Conservation (phyloP, 2,888 invertebrate genomes). For the Xestia c-nigrum region DNA sequence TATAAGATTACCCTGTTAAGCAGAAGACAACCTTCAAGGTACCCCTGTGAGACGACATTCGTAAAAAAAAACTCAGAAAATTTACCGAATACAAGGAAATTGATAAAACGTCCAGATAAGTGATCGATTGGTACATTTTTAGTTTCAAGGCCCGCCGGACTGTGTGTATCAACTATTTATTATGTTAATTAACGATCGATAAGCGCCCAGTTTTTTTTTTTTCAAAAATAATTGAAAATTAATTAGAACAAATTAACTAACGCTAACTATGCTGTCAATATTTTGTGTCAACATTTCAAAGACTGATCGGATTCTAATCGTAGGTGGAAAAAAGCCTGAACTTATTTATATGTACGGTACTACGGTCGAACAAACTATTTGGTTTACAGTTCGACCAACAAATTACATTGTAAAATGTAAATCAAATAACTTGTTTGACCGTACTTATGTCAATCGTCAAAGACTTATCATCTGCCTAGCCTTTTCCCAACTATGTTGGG, state of each 20-base stretch:
- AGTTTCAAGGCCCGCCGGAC: slow-evolving; percentile 52
- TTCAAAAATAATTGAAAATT: slow-evolving; percentile 52
- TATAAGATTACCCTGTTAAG: not conserved
- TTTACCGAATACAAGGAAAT: slow-evolving; percentile 43
- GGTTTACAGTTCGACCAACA: no score
- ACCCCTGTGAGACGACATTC: not conserved
- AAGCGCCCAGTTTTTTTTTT: slow-evolving; percentile 53
- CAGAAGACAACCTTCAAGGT: not conserved
- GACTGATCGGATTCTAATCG: not conserved
- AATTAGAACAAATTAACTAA: slow-evolving; percentile 59
- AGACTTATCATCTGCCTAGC: no score
- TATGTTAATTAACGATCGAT: slow-evolving; percentile 63
- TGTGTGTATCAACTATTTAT: slow-evolving; percentile 33
- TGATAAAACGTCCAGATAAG: slow-evolving; percentile 44
- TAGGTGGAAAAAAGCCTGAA: not conserved
- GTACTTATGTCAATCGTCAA: not conserved
- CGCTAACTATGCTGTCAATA: slow-evolving; percentile 51
- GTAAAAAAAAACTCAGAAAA: not conserved
- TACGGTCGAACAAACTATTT: no score
- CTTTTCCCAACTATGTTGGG: no score
- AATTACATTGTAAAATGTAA: no score
- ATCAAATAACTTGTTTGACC: no score
- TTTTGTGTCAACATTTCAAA: slow-evolving; percentile 3
- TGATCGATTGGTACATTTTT: slow-evolving; percentile 51
- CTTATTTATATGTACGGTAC: not conserved